Percentiles rank a stretch among this genome's conserved stretches.
Evolutionary conservation across 2,113 vertebrate species (phyloP).

Genomic region (Urocolius indicus): DNA sequence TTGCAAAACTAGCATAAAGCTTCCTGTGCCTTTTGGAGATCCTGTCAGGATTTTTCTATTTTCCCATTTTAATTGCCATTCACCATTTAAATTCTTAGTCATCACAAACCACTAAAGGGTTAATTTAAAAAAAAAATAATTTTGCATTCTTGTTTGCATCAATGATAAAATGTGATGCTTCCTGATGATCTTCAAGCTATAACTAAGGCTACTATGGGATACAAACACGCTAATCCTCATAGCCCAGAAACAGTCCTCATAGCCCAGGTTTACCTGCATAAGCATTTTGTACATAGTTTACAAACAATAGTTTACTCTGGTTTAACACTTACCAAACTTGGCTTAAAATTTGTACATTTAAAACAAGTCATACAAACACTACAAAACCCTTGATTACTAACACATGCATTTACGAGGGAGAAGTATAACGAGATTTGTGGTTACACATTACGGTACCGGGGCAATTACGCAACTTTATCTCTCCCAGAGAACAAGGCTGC

Average conservation of each 20-base stretch:
- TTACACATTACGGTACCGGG: not conserved
- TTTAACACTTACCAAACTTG: not conserved
- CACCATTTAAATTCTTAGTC: not conserved
- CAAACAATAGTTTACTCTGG: no score
- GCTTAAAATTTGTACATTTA: not conserved
- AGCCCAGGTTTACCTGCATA: no score
- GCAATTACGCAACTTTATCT: not conserved
- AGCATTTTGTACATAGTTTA: not conserved
- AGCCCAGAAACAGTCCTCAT: not conserved
- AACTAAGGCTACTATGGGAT: not conserved
- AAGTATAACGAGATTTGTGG: not conserved
- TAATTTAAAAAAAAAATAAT: not conserved
- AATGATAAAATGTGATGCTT: not conserved
- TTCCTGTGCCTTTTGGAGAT: not conserved
- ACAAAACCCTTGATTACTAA: not conserved
- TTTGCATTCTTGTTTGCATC: not conserved
- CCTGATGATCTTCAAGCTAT: not conserved
- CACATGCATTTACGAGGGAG: not conserved
- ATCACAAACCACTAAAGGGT: not conserved
- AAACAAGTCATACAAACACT: not conserved
- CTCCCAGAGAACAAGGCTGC: not conserved
- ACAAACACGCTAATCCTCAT: not conserved
- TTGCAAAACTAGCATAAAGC: not conserved
- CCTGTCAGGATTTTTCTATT: not conserved
- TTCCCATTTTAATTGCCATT: not conserved